Conservation (phyloP, 1,140 invertebrate species). For the Drosophila sechellia region DNA sequence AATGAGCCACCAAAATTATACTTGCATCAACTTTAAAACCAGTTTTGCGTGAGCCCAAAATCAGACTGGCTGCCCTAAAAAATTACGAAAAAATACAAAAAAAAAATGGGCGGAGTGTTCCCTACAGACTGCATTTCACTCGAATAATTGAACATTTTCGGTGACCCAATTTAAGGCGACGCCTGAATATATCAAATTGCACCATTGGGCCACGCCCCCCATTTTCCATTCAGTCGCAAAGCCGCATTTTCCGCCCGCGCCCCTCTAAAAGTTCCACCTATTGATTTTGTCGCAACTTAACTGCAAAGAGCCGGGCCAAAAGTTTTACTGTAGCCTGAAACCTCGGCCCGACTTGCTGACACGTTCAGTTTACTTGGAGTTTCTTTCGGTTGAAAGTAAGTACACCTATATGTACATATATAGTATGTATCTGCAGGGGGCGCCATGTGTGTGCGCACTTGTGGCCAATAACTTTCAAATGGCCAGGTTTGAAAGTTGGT, state of each 20-base stretch:
- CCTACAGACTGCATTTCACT: slow-evolving; percentile 53
- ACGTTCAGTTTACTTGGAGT: slow-evolving; percentile 50
- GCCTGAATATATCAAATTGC: slow-evolving; percentile 69
- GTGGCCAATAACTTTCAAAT: slow-evolving; percentile 77
- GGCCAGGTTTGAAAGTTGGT: slow-evolving; percentile 75
- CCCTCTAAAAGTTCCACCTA: slow-evolving; percentile 49
- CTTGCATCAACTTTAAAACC: slow-evolving; percentile 64
- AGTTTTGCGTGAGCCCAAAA: slow-evolving; percentile 66
- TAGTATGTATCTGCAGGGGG: slow-evolving; percentile 19
- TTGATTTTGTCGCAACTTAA: slow-evolving; percentile 70
- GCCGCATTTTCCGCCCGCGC: neutral
- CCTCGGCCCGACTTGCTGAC: slow-evolving; percentile 46
- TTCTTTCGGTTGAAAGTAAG: slow-evolving; percentile 18
- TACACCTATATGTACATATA: slow-evolving; percentile 1
- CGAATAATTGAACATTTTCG: slow-evolving; percentile 75
- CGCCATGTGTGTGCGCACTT: slow-evolving; percentile 42
- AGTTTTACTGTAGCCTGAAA: slow-evolving; percentile 36
- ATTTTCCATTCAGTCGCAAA: slow-evolving; percentile 9
- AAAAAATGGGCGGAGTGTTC: slow-evolving; percentile 9
- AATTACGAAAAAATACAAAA: neutral
- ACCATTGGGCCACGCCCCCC: slow-evolving; percentile 45
- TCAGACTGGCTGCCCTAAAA: slow-evolving; percentile 20
- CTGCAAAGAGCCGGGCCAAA: slow-evolving; percentile 34
- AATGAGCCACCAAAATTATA: slow-evolving; percentile 40
- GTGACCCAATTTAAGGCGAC: slow-evolving; percentile 72